Evolutionary conservation across 2,797 vertebrate species (phyloP), one percentile per base, ranked within the genome.

Genomic region (Sebastes cheni): DNA sequence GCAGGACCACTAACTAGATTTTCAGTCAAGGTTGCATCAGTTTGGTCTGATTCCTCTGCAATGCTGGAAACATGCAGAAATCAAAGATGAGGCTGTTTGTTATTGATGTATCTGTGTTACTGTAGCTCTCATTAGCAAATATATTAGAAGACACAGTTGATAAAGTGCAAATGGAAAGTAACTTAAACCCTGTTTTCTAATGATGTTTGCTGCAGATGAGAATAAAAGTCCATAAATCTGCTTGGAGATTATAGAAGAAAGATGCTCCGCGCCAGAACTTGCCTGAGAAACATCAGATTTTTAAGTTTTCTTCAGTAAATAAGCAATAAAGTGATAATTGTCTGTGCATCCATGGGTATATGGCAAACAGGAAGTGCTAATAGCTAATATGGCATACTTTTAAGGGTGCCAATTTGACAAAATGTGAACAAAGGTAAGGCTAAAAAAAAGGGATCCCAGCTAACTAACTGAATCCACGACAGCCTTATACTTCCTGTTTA

Each of bases 1-100:
- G 86, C 86, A 88, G 85, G 88, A 86, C 85, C 80, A 83, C 80
- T 80, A 91, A 90, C 87, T 88, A 79, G 75, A 88, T 90, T 87
- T 91, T 87, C 74, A 85, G 71, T 91, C 87, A 88, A 92, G 89
- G 91, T 91, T 92, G 85, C 88, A 89, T 90, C 85, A 89, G 86
- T 77, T 79, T 18, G 65, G 80, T 88, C 88, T 80, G 81, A 89
- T 88, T 89, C 67, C 68, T 85, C 77, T 62, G 80, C 85, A 83
- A 75, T 1, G 18, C 59, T 75, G 77, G 29, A 86, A 81, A 81
- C 25, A 52, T 25, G 23, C 67, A 82, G 62, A 54, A 88, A 87
- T 90, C 82, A 90, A 75, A 86, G 79, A 77, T 36, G 54, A 32
- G 64, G 20, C 23, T 55, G 55, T 77, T 69, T 77, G 59, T 83